Evolutionary conservation across 2,888 invertebrate species (phyloP).

Genomic region (Heliconius sara): DNA sequence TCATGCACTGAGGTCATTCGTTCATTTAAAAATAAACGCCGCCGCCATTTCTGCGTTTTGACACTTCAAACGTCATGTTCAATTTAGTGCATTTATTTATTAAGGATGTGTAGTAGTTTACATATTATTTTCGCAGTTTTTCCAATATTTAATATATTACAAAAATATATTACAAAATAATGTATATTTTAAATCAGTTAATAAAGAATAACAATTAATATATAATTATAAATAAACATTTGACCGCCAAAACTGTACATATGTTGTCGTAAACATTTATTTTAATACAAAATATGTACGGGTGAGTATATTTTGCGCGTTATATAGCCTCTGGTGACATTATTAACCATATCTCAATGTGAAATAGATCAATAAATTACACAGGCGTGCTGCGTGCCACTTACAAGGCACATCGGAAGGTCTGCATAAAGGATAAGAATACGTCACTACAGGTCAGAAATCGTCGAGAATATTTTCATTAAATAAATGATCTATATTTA

Average conservation of each 20-base stretch:
- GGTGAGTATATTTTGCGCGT: neutral
- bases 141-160: neutral
- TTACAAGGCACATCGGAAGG: constrained; percentile 47
- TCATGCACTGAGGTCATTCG: constrained; percentile 79
- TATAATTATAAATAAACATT: neutral
- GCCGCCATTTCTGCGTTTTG: constrained; percentile 62
- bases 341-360: constrained; percentile 37
- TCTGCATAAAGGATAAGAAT: constrained; percentile 41
- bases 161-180: neutral
- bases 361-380: constrained; percentile 45
- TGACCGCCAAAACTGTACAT: constrained; percentile 10
- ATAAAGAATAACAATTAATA: neutral
- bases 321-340: constrained; percentile 17
- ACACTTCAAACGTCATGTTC: constrained; percentile 48
- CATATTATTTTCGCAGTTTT: neutral
- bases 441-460: constrained; percentile 28
- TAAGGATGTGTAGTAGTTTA: neutral
- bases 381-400: constrained; percentile 39
- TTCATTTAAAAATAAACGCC: constrained; percentile 77
- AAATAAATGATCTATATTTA: neutral
- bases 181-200: neutral
- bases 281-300: neutral
- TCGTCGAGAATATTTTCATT: constrained; percentile 28
- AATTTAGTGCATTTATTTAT: constrained; percentile 15
- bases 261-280: neutral